Base-by-base conservation (phyloP, 2,113 vertebrate species). In the Oryctolagus cuniculus region DNA sequence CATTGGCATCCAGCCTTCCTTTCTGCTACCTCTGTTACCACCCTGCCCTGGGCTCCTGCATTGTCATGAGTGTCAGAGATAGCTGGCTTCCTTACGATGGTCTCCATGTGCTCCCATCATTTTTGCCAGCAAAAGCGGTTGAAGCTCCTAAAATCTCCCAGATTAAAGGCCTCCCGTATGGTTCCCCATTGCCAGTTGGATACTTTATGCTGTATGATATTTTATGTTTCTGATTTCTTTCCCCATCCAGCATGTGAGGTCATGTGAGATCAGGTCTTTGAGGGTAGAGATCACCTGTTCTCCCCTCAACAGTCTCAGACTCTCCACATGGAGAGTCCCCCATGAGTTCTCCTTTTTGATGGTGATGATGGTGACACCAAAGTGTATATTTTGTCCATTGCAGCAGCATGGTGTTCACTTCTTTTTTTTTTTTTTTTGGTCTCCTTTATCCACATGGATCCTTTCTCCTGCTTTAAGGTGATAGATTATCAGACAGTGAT, bases 401-500 rank as follows among this genome's bases (percentile, higher is more conserved):
- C 29, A 10, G 29, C 38, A 95, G 61, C 29, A 29, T 12, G 51
- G 64, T 53, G 25, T 64, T 70, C 73, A 72, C 9, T 69, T 82
- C 61, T 34, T 9, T 79, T 64, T 3, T 70, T 58, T n/a, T 13
- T 49, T 36, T 3, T 70, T 58, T 67, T 36, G 63, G 13, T 16
- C 55, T 93, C 74, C 15, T 69, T 6, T 82, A 55, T 84, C 34
- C 69, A 22, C n/a, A 73, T 10, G 24, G 7, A 53, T 75, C 36
- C 79, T 17, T 93, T 55, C 31, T 19, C 55, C 73, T 83, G 49
- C 25, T 31, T 92, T 87, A 78, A 82, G 83, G 82, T 73, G 87
- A 87, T 58, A 66, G 80, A 64, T 72, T 19, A 55, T 80, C 17
- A 86, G 69, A 72, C 63, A 77, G 2, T 82, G 38, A 90, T 90